Evolutionary conservation across 64 coral and sea anemone genomes (phyloP).

Genomic region (Pocillopora verrucosa): DNA sequence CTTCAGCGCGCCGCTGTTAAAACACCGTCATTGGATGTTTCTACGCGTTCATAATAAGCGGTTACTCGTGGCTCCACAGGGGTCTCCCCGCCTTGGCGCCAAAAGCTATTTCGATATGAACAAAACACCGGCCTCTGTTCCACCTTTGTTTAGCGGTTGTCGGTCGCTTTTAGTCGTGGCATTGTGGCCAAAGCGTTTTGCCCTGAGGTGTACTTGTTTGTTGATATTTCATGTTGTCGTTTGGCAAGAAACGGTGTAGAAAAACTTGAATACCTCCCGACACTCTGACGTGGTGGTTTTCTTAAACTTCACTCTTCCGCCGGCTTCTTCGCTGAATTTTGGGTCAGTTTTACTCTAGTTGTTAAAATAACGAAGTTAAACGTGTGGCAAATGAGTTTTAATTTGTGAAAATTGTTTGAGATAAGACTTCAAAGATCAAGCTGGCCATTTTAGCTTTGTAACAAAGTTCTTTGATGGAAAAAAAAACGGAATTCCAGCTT

Average conservation of each 20-base stretch:
- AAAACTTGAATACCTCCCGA: neutral
- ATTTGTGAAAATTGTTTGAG: neutral
- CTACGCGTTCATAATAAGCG: neutral
- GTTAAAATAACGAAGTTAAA: neutral
- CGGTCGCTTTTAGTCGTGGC: constrained; percentile 30
- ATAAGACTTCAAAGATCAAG: neutral
- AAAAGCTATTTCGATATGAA: neutral
- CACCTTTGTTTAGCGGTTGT: constrained; percentile 20
- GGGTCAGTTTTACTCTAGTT: neutral
- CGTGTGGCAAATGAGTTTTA: neutral
- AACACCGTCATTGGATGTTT: neutral
- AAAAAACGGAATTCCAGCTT: no score
- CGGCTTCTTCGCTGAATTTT: neutral
- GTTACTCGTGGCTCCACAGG: constrained; percentile 13
- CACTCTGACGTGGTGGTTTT: neutral
- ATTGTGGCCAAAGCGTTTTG: constrained; percentile 29
- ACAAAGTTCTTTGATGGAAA: neutral
- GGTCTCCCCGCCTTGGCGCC: neutral
- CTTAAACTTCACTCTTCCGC: neutral
- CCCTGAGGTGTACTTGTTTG: constrained; percentile 35
- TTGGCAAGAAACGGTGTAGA: neutral
- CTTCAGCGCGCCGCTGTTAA: neutral
- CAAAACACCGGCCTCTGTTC: neutral
- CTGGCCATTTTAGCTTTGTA: neutral
- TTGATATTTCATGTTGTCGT: constrained; percentile 7